Base-by-base conservation (phyloP, 2,113 vertebrate genomes). In the Dolichallabes microphthalmus region DNA sequence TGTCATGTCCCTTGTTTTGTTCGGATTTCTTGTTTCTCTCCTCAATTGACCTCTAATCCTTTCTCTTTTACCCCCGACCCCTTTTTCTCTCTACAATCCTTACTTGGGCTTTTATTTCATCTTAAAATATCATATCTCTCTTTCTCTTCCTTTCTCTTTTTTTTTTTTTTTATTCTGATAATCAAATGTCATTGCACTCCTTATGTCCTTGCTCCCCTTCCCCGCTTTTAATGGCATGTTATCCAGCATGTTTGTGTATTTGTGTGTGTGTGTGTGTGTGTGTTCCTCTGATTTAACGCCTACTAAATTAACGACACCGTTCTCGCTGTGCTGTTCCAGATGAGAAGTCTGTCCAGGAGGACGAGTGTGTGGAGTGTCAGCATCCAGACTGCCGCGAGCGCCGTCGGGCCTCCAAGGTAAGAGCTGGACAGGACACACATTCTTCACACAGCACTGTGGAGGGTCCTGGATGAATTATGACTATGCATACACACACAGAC, bases 391-490 rank as follows among this genome's bases (percentile, higher is more conserved):
- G 97, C 87, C 64, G 92, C 0, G 94, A 97, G 77, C 95, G 93
- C 82, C 92, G 94, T 64, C 94, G 95, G 2, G 96, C 96, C 0
- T 90, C 93, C 30, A 96, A 98, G 97, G 98, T 98, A 96, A 91
- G 88, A 74, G 64, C 75, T 61, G 71, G 77, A 55, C 45, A 57
- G 25, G 39, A 58, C 22, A n/a, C 35, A 83, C 55, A 52, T 63
- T 79, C 64, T n/a, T 61, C 15, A 82, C 17, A 63, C 53, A 15
- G 32, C 73, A 22, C 82, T 76, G 69, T 61, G 82, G 69, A 76
- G 58, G 71, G 71, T 84, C 52, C 66, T 71, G 55, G 53, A 25
- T 55, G 60, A 84, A 19, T 77, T 84, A 84, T 63, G 15, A 64
- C 1, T 57, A 27, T 7, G 8, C 22, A 15, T 1, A 45, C 55